phyloP scores from a whole-genome alignment of 1,140 invertebrate species.

The Semibalanus balanoides region DNA sequence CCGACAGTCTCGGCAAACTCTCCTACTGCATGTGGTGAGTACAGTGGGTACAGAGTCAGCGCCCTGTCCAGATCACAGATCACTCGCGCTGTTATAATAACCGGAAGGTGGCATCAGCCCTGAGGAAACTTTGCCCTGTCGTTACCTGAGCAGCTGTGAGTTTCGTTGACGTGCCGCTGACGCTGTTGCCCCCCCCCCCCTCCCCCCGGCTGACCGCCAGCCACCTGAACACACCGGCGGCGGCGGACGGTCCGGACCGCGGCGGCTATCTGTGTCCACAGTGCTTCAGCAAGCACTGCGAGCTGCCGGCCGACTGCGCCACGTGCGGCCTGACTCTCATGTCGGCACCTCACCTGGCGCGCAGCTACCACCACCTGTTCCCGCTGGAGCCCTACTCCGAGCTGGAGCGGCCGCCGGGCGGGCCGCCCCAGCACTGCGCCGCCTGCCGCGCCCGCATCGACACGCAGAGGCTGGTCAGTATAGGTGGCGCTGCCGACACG shows the following conservation, averaged over 20 bases:
- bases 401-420: neutral
- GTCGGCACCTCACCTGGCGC: conserved; percentile 88
- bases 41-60: too few species aligned
- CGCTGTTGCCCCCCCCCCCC: too few species aligned
- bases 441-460: neutral
- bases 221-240: neutral
- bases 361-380: conserved; percentile 80
- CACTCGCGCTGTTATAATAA: too few species aligned
- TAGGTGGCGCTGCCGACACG: too few species aligned
- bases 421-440: neutral
- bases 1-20: neutral
- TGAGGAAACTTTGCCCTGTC: too few species aligned
- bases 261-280: conserved; percentile 90
- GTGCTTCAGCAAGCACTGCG: conserved; percentile 93
- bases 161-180: too few species aligned
- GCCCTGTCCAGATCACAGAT: too few species aligned
- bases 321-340: conserved; percentile 92
- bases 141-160: too few species aligned
- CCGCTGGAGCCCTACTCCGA: conserved; percentile 32
- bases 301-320: conserved; percentile 89
- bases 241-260: conserved; percentile 27
- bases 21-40: conserved; percentile 62
- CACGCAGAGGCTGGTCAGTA: neutral
- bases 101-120: too few species aligned
- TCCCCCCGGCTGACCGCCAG: neutral